phyloP scores from a whole-genome alignment of 35 echinoderm and acorn worm species.

The Chiridota heheva region DNA sequence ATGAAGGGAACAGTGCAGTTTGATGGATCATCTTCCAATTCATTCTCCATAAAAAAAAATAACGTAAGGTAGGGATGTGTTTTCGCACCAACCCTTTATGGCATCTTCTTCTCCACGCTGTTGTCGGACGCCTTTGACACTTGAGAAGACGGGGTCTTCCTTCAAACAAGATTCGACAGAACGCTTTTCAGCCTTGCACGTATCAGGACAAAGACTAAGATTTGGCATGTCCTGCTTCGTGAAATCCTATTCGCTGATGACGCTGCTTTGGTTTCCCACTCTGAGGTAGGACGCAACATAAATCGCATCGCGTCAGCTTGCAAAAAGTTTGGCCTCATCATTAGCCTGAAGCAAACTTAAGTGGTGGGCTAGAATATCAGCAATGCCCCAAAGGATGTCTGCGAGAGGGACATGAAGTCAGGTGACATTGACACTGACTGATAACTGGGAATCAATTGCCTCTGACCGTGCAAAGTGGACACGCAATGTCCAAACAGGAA shows the following conservation, averaged over 20 bases:
- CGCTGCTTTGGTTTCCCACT: neutral
- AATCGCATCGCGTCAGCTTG: too few relatives aligned
- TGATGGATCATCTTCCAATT: constrained; percentile 20
- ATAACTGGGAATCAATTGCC: too few relatives aligned
- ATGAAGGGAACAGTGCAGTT: constrained; percentile 27
- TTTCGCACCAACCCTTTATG: constrained; percentile 60
- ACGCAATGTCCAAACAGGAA: too few relatives aligned
- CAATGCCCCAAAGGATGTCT: too few relatives aligned
- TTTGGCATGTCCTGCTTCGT: neutral
- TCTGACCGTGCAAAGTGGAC: too few relatives aligned
- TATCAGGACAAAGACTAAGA: constrained; percentile 32
- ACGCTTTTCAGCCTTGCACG: constrained; percentile 6
- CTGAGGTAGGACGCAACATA: too few relatives aligned
- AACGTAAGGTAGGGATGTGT: constrained; percentile 69
- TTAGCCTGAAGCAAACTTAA: too few relatives aligned
- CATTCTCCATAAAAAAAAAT: constrained; percentile 18
- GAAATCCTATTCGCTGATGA: constrained; percentile 41
- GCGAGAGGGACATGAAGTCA: too few relatives aligned
- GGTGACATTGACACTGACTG: too few relatives aligned
- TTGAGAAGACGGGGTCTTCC: constrained; percentile 19
- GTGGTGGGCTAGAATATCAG: too few relatives aligned
- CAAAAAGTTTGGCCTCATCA: too few relatives aligned
- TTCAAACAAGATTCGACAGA: constrained; percentile 25
- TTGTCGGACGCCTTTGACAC: constrained; percentile 20
- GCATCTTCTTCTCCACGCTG: constrained; percentile 56